These are phyloP conservation scores for Pygocentrus nattereri DNA, from an alignment of 2,797 vertebrate genomes.

Conservation along the genomic window DNA sequence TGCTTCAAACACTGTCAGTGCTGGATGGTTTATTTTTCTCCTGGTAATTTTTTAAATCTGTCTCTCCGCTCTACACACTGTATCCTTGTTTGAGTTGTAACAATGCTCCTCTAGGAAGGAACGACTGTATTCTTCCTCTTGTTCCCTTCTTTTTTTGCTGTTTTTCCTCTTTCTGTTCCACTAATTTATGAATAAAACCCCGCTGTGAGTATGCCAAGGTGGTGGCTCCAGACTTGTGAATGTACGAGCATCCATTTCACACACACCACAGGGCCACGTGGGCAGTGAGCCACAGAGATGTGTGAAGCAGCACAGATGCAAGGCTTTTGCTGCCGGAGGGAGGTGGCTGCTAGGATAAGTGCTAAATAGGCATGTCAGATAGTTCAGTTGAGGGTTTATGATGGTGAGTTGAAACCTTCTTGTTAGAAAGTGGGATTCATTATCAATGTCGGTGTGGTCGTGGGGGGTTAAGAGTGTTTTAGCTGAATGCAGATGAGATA, in stretches of 20 bases:
- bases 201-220: conserved; percentile 63
- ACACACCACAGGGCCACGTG: conserved; percentile 17
- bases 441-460: conserved; percentile 34
- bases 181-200: conserved; percentile 80
- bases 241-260: conserved; percentile 51
- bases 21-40: conserved; percentile 15
- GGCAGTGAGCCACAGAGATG: conserved; percentile 16
- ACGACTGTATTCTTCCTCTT: conserved; percentile 9
- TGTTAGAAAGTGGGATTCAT: conserved; percentile 20
- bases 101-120: conserved; percentile 47
- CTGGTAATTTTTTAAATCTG: conserved; percentile 5
- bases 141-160: conserved; percentile 55
- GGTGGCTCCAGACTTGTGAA: conserved; percentile 61
- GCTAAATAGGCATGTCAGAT: conserved; percentile 6
- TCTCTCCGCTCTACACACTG: background rate
- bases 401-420: conserved; percentile 16
- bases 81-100: conserved; percentile 13
- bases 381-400: conserved; percentile 21
- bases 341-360: background rate
- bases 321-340: background rate
- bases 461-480: background rate
- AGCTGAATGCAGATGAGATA: conserved; percentile 55
- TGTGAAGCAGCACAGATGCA: conserved; percentile 17
- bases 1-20: too few relatives aligned
- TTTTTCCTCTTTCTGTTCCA: conserved; percentile 65